A percentile compares a stretch with the other conserved stretches of the same genome.
phyloP scores from a whole-genome alignment of 1,140 invertebrate genomes.

The Papilio dardanus region DNA sequence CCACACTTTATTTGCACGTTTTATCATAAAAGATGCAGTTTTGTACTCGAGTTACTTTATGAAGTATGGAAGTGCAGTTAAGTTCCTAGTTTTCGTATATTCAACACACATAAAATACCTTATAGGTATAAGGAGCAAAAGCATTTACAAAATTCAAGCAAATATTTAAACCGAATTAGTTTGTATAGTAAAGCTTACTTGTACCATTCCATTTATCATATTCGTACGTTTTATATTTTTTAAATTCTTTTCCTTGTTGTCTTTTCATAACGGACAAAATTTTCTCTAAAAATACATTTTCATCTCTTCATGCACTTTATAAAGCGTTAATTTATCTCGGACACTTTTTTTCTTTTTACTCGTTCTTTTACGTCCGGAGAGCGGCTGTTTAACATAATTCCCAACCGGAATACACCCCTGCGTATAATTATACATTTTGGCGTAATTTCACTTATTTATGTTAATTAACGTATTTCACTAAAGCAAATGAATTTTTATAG shows the following conservation, averaged over 20 bases:
- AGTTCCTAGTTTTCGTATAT: too few species aligned
- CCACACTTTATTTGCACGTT: neutral
- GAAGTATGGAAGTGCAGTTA: too few species aligned
- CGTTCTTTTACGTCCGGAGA: neutral
- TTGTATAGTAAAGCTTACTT: neutral
- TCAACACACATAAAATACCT: too few species aligned
- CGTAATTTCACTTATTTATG: constrained; percentile 10
- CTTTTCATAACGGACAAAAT: neutral
- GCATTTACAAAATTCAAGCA: neutral
- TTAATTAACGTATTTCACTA: constrained; percentile 1
- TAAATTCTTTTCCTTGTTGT: neutral
- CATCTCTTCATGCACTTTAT: neutral
- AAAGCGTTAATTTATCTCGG: constrained; percentile 25
- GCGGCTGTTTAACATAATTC: constrained; percentile 27
- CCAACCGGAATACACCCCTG: constrained; percentile 11
- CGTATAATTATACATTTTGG: constrained; percentile 12
- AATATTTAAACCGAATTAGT: neutral
- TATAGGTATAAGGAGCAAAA: too few species aligned
- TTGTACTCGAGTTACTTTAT: neutral
- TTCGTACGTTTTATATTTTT: neutral
- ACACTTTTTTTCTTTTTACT: constrained; percentile 11
- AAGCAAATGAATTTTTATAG: constrained; percentile 7
- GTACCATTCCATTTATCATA: too few species aligned
- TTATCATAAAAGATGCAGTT: neutral
- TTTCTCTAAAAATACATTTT: neutral